These are phyloP conservation scores for Apoda limacodes DNA, from an alignment of 2,888 invertebrate genomes.

Conservation along the genomic window DNA sequence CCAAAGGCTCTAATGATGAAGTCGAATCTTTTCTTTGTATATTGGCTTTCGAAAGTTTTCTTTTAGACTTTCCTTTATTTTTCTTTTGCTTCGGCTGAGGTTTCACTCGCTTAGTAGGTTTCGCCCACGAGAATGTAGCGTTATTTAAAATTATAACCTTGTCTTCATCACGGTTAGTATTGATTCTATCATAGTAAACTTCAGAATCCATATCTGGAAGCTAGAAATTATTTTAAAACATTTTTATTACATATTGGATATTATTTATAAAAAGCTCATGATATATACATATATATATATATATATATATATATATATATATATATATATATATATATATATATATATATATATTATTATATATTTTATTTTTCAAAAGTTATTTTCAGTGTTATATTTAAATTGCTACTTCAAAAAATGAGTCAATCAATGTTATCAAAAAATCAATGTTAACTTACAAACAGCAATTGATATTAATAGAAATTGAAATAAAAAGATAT, in stretches of 20 bases:
- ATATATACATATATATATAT: too few relatives aligned
- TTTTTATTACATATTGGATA: not conserved
- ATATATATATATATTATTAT: too few relatives aligned
- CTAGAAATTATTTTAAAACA: slow-evolving; percentile 36
- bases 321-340: too few relatives aligned
- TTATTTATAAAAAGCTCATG: too few relatives aligned
- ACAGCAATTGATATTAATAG: too few relatives aligned
- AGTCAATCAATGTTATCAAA: too few relatives aligned
- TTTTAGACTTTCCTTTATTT: slow-evolving; percentile 64
- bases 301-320: too few relatives aligned
- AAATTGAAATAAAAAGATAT: too few relatives aligned
- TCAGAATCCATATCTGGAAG: slow-evolving; percentile 73
- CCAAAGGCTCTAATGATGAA: slow-evolving; percentile 32
- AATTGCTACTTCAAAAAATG: too few relatives aligned
- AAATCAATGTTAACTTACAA: not conserved
- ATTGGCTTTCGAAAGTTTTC: slow-evolving; percentile 33
- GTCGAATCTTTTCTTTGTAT: slow-evolving; percentile 39
- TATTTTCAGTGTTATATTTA: too few relatives aligned
- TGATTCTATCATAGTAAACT: slow-evolving; percentile 70
- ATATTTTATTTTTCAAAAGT: too few relatives aligned
- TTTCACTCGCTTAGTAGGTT: slow-evolving; percentile 39
- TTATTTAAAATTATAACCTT: slow-evolving; percentile 70
- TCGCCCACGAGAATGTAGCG: slow-evolving; percentile 72
- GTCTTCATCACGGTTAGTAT: slow-evolving; percentile 60
- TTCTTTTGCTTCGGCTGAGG: slow-evolving; percentile 37